These are phyloP conservation scores for Leptopilina clavipes DNA, from an alignment of 1,140 invertebrate genomes.

Conservation along the genomic window DNA sequence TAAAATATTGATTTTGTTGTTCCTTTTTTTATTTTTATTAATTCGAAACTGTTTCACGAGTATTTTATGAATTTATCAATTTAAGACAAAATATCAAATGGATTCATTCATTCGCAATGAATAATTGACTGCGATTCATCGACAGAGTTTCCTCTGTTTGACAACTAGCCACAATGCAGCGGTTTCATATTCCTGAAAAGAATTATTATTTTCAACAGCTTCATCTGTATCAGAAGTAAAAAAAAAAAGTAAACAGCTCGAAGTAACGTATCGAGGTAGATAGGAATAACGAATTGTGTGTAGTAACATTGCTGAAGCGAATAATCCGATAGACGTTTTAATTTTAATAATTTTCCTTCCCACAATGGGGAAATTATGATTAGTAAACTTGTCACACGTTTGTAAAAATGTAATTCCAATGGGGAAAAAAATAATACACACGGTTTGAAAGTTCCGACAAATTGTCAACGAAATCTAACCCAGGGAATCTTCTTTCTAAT, in stretches of 20 bases:
- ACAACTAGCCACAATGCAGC: neutral
- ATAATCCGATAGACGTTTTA: neutral
- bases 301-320: neutral
- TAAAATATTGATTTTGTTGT: constrained; percentile 11
- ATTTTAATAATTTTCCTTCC: neutral
- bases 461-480: too few species aligned
- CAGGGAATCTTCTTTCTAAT: too few species aligned
- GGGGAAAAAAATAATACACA: too few species aligned
- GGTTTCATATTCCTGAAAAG: neutral
- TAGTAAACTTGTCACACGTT: too few species aligned
- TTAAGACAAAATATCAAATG: neutral
- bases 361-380: neutral
- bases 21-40: too few species aligned
- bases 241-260: neutral
- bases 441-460: too few species aligned
- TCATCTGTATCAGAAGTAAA: neutral
- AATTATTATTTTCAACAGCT: constrained; percentile 10
- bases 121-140: constrained; percentile 28
- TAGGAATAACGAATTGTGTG: neutral
- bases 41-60: neutral
- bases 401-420: too few species aligned
- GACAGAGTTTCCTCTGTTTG: neutral
- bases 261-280: neutral
- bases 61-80: neutral
- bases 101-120: neutral